Conservation (phyloP, 1,140 invertebrate species). For the Amphibalanus amphitrite region DNA sequence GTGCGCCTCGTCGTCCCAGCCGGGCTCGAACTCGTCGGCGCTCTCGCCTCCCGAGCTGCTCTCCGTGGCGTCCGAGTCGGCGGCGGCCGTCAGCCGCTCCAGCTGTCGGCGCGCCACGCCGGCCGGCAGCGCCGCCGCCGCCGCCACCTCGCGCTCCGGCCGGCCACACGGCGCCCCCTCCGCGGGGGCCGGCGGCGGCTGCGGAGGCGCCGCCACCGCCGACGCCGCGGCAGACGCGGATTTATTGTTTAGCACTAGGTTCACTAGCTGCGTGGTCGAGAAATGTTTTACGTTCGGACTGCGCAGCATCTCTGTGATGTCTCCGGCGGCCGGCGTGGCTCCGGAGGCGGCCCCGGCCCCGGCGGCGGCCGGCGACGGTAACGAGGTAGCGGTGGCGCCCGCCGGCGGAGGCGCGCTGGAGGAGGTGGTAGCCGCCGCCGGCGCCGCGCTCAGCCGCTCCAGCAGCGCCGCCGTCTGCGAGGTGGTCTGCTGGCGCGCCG, state of each 20-base stretch:
- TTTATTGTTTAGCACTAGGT: not conserved
- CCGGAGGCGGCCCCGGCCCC: too few relatives aligned
- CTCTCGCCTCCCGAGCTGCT: slow-evolving; percentile 86
- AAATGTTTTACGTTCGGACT: not conserved
- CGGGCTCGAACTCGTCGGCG: slow-evolving; percentile 48
- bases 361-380: too few relatives aligned
- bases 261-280: not conserved
- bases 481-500: not conserved
- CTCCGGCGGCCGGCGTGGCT: too few relatives aligned
- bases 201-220: too few relatives aligned
- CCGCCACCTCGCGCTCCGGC: not conserved
- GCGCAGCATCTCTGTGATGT: not conserved
- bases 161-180: not conserved
- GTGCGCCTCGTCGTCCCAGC: slow-evolving; percentile 40
- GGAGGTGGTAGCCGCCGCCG: too few relatives aligned
- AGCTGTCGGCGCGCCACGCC: not conserved
- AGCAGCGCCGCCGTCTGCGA: not conserved
- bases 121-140: too few relatives aligned
- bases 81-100: not conserved
- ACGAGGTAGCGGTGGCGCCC: not conserved
- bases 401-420: too few relatives aligned
- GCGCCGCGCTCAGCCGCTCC: not conserved
- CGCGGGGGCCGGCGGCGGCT: too few relatives aligned
- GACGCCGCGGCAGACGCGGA: too few relatives aligned
- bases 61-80: slow-evolving; percentile 81